These are phyloP conservation scores for Rhabdomys pumilio DNA, from an alignment of 2,797 vertebrate genomes.

Conservation along the genomic window DNA sequence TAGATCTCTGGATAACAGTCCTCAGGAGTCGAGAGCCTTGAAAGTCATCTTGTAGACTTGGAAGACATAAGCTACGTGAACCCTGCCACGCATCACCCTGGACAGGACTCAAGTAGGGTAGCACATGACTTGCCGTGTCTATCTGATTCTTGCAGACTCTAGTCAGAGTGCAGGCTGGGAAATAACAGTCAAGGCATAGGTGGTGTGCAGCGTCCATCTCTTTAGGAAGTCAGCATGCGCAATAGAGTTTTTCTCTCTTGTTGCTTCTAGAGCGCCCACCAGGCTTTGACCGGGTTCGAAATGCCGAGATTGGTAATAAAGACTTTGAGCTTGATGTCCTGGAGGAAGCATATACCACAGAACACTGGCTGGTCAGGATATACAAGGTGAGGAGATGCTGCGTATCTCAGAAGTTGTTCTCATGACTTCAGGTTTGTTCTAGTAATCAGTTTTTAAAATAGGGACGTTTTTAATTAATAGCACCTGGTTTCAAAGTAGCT, in stretches of 20 bases:
- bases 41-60: constrained; percentile 22
- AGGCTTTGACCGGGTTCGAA: constrained; percentile 98
- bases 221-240: constrained; percentile 38
- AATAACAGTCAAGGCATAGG: neutral
- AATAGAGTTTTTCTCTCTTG: constrained; percentile 43
- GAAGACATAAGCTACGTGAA: neutral
- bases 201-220: neutral
- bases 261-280: constrained; percentile 95
- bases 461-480: neutral
- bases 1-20: neutral
- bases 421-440: neutral
- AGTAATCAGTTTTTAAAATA: neutral
- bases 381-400: constrained; percentile 94
- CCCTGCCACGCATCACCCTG: neutral
- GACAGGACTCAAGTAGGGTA: constrained; percentile 3
- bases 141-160: neutral
- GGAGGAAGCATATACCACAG: constrained; percentile 99
- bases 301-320: constrained; percentile 99
- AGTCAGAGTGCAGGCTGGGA: neutral
- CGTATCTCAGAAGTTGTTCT: neutral
- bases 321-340: constrained; percentile 99
- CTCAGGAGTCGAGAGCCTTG: neutral
- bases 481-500: constrained; percentile 37
- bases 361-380: constrained; percentile 99
- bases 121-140: neutral